Conservation (phyloP, 1,140 invertebrate species). For the Wiebesia pumilae region DNA sequence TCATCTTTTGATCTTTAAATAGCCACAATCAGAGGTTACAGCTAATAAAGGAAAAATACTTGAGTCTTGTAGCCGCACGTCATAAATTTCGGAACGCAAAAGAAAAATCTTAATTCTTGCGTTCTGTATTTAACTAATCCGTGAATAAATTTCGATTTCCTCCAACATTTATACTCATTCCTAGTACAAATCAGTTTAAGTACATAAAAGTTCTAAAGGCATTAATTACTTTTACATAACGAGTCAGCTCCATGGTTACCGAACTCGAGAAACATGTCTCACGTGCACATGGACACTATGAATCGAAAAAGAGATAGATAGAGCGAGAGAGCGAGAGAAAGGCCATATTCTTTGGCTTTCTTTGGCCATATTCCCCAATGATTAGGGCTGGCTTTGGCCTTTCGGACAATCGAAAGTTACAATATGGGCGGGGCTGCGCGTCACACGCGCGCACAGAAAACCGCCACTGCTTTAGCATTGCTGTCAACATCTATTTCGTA, state of each 20-base stretch:
- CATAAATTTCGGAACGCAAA: too few relatives aligned
- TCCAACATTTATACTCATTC: too few relatives aligned
- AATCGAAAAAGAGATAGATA: not conserved
- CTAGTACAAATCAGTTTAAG: too few relatives aligned
- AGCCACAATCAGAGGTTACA: too few relatives aligned
- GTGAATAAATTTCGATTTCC: too few relatives aligned
- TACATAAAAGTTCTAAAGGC: not conserved
- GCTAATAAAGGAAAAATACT: too few relatives aligned
- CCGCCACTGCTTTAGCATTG: not conserved
- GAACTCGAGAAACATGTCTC: not conserved
- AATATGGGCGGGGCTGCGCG: constrained; percentile 61
- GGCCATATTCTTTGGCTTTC: not conserved
- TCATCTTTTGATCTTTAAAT: too few relatives aligned
- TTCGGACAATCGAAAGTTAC: constrained; percentile 61
- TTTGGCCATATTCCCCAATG: constrained; percentile 40
- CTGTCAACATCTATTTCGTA: constrained; percentile 13
- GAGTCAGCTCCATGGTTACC: constrained; percentile 6
- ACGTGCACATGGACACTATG: not conserved
- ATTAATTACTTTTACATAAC: not conserved
- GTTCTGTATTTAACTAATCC: too few relatives aligned
- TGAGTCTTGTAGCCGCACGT: too few relatives aligned
- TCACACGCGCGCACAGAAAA: constrained; percentile 16
- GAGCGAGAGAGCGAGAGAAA: not conserved
- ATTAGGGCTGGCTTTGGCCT: constrained; percentile 59
- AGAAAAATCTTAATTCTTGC: too few relatives aligned